phyloP scores from a whole-genome alignment of 2,113 vertebrate genomes.

The Cebus imitator region DNA sequence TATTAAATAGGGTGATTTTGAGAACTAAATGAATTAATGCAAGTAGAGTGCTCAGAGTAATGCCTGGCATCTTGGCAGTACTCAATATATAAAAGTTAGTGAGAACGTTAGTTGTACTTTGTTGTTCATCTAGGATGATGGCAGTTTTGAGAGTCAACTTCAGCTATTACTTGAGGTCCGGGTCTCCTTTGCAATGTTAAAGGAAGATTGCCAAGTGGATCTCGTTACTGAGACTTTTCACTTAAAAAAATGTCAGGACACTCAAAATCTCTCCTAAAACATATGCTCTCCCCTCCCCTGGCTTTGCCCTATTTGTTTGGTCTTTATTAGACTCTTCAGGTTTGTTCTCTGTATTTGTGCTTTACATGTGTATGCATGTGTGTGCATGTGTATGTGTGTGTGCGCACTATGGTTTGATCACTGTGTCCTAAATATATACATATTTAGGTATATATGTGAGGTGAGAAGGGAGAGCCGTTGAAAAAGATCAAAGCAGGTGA shows the following conservation, averaged over 20 bases:
- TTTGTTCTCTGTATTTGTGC: not conserved
- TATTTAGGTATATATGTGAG: not conserved
- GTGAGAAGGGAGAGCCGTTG: not conserved
- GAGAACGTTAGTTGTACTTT: not conserved
- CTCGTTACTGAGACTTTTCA: not conserved
- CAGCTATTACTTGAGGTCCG: not conserved
- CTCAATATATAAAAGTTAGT: not conserved
- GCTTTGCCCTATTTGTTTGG: not conserved
- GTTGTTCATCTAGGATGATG: not conserved
- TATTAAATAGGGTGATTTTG: not conserved
- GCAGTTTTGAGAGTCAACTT: not conserved
- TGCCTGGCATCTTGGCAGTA: not conserved
- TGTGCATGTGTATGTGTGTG: not conserved
- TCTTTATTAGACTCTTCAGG: not conserved
- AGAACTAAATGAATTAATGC: not conserved
- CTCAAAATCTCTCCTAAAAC: not conserved
- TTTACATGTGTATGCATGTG: not conserved
- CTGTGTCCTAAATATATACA: not conserved
- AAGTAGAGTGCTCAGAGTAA: not conserved
- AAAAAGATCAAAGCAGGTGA: not conserved
- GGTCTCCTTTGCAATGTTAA: not conserved
- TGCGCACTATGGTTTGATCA: rapidly evolving
- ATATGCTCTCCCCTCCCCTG: not conserved
- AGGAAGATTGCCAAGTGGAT: not conserved
- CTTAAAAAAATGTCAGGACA: not conserved